Evolutionary conservation across 2,797 vertebrate species (phyloP).

Genomic region (Gymnodraco acuticeps): DNA sequence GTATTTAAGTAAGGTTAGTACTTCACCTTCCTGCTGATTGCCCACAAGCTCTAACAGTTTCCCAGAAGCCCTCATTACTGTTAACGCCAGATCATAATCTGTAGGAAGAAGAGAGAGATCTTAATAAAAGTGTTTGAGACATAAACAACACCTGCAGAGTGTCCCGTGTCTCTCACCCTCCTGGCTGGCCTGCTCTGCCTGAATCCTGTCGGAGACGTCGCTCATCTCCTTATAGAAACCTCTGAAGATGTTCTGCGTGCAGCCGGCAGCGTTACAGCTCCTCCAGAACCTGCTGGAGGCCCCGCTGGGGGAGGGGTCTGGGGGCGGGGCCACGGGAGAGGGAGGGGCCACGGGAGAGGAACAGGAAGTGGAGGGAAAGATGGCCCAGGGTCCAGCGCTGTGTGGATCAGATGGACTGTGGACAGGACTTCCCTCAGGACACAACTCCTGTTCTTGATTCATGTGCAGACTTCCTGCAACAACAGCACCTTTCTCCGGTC

Average conservation of each 20-base stretch:
- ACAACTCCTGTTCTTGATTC: too few species aligned
- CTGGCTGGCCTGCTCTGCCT: slow-evolving; percentile 68
- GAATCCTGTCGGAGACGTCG: slow-evolving; percentile 71
- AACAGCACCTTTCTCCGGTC: too few species aligned
- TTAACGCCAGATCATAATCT: slow-evolving; percentile 78
- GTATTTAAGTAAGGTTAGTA: neutral
- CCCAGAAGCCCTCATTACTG: slow-evolving; percentile 77
- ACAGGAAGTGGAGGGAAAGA: neutral
- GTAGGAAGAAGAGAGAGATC: slow-evolving; percentile 29
- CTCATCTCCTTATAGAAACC: slow-evolving; percentile 70
- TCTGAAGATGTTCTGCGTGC: slow-evolving; percentile 74
- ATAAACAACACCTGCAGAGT: neutral
- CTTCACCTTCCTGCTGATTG: slow-evolving; percentile 75
- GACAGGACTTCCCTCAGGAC: neutral
- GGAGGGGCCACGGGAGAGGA: too few species aligned
- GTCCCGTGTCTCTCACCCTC: slow-evolving; percentile 70
- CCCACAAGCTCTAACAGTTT: slow-evolving; percentile 66
- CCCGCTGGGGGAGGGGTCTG: neutral
- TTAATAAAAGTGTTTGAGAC: neutral
- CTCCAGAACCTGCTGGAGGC: slow-evolving; percentile 79
- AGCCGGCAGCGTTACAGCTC: slow-evolving; percentile 76
- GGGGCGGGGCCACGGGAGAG: neutral
- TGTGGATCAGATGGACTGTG: neutral
- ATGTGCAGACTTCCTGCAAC: too few species aligned
- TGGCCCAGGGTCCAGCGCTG: neutral